Evolutionary conservation across 2,888 invertebrate genomes (phyloP), one percentile per base, ranked within the genome.

Genomic region (Lasioglossum oenotherae): DNA sequence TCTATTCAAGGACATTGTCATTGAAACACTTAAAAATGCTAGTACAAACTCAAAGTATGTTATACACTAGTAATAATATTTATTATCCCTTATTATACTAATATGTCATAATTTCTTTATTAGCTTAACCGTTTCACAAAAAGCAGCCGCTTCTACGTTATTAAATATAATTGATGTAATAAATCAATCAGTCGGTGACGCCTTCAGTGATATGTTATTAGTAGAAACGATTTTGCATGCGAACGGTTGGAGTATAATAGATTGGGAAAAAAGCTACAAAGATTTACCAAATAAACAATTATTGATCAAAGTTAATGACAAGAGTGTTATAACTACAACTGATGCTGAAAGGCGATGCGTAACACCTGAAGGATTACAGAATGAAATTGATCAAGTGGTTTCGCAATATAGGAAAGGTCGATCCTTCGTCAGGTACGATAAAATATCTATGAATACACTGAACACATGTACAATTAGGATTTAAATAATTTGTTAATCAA

Each of bases 101-200:
- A 49, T 4, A 60, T 31, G 3, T 75, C n/a, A 41, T 27, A 23
- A 44, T 64, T 27, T 64, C 19, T 38, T 38, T 38, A 19, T 89
- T 88, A 93, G 91, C 23, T 44, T 91, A 23, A 14, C 88, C 27
- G 71, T 87, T 49, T 82, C 72, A 49, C 80, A 92, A 75, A 88
- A 82, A 78, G 16, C 14, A 38, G 96, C 97, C 2, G 97, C 97
- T 0, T 95, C 96, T 57, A 96, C 96, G 38, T 95, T 99, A 16
- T 94, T 96, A 4, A 96, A 96, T 89, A 96, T 98, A 79, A 97
- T 98, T 86, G 97, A 98, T 94, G 96, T 99, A 92, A 98, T 98
- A 23, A 99, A 99, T 95, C 98, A 99, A 95, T 97, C 98, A 0
- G 98, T 99, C 0, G 99, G 99, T 0, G 99, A 99, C 96, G 99